phyloP scores from a whole-genome alignment of 2,113 vertebrate genomes.

The Erythrolamprus reginae region DNA sequence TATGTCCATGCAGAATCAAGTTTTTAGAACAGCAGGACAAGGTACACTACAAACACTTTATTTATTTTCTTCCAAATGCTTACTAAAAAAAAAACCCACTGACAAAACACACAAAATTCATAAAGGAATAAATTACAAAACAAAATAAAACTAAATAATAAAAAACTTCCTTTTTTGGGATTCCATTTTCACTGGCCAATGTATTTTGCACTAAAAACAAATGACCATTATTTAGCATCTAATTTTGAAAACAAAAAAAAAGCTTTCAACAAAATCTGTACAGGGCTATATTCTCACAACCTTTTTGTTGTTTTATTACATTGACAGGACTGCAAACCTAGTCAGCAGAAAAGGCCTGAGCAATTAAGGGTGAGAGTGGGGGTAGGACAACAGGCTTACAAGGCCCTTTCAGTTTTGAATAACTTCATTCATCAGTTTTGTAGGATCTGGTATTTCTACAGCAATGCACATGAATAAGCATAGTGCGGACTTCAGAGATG shows the following conservation, averaged over 20 bases:
- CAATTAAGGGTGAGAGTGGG: not conserved
- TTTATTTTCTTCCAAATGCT: not conserved
- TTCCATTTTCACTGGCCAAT: not conserved
- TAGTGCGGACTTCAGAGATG: slow-evolving; percentile 1
- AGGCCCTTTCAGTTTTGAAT: not conserved
- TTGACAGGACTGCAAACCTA: not conserved
- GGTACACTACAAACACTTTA: not conserved
- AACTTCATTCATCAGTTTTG: not conserved
- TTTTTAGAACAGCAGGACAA: not conserved
- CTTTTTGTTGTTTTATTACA: not conserved
- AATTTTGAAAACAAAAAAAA: not conserved
- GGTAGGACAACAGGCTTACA: not conserved
- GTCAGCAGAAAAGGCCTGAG: not conserved
- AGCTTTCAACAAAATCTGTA: not conserved
- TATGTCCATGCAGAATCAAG: not conserved
- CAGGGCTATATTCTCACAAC: not conserved
- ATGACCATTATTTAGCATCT: not conserved
- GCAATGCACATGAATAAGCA: not conserved
- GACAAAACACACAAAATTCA: not conserved
- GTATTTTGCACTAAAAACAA: not conserved
- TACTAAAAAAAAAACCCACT: not conserved
- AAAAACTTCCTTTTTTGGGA: not conserved
- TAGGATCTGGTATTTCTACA: not conserved
- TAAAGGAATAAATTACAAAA: not conserved
- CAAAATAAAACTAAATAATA: not conserved